Base-by-base conservation (phyloP, 2,888 invertebrate genomes). In the Thereva unica region DNA sequence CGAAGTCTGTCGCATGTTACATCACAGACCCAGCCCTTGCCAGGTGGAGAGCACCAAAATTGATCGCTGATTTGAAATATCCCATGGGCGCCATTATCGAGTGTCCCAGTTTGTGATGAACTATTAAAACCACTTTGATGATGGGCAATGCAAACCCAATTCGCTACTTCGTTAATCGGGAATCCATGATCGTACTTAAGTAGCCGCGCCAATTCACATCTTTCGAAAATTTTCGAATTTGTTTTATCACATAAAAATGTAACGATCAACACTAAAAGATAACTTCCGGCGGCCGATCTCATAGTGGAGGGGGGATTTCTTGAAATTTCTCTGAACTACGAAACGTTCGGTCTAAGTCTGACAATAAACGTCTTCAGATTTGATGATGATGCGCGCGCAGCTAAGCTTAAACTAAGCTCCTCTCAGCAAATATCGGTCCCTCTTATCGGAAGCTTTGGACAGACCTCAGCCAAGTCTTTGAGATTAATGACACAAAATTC, bases 61-160 rank as follows among this genome's bases (percentile, higher is more conserved):
- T 86, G 79, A 76, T 89, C 86, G 75, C 88, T 89, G 70, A 91
- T 89, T 79, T 91, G 90, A 75, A 90, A 87, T 61, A 90, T 75
- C 12, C 91, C 91, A 76, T 90, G 89, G 74, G 90, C 89, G 4
- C 86, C 85, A 71, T 86, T 87, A 1, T 71, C 71, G 3, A 74
- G 68, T 23, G 70, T 67, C 70, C 84, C 82, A 57, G 83, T 84
- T 69, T 84, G 83, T 4, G 87, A 86, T 5, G 85, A 83, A 5
- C 89, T 89, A 76, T 91, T 86, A 75, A 86, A 86, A 47, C 73
- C 74, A 55, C 86, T 84, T 4, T 89, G 88, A 78, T 88, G 86
- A 75, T 85, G 84, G 5, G 89, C 89, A 72, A 91, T 88, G 82
- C 90, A 91, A 44, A 90, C 86, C 86, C 88, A 85, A 5, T 84